Evolutionary conservation across 1,140 invertebrate species (phyloP), one percentile per base, ranked within the genome.

Genomic region (Calliopsis andreniformis): DNA sequence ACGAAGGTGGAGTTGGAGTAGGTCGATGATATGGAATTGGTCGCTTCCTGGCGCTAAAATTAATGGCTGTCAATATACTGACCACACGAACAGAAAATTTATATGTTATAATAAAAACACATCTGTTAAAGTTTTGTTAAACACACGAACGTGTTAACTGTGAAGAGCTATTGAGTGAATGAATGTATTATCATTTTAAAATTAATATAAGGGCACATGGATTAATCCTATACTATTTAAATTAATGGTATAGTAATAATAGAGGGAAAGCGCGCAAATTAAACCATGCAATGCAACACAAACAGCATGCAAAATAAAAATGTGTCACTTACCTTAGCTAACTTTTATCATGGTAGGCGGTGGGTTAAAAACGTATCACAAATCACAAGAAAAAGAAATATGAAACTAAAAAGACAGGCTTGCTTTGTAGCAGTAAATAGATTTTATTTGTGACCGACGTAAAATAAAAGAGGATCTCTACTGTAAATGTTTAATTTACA

Each of bases 1-100:
- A 95, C 49, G 95, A 95, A 23, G 94, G 94, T 68, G 96, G 94
- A 8, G 96, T 95, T 16, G 96, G 95, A 23, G 96, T 95, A 66
- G 96, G 95, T 83, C 97, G 94, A 84, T 97, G 96, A 93, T 98
- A 98, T 59, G 97, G 96, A 86, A 98, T 97, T 45, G 97, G 97
- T 68, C 97, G 93, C 92, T 98, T 98, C 83, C 97, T 94, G 76
- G 97, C 97, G 92, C 97, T 98, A 93, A 86, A 94, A 94, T 86
- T 80, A 85, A 89, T 64, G 51, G 59, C 69, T 45, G 28, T 88
- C 80, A 78, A 82, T 32, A 78, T 45, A 43, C 12, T 79, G 23
- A 18, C 16, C n/a, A 32, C 23, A 53, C 18, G 45, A 53, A 43
- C 1, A n/a, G 28, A 28, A 35, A 6, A 45, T 35, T 39, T 28